These are phyloP conservation scores for Biston stratarius DNA, from an alignment of 2,888 invertebrate genomes.

Conservation along the genomic window DNA sequence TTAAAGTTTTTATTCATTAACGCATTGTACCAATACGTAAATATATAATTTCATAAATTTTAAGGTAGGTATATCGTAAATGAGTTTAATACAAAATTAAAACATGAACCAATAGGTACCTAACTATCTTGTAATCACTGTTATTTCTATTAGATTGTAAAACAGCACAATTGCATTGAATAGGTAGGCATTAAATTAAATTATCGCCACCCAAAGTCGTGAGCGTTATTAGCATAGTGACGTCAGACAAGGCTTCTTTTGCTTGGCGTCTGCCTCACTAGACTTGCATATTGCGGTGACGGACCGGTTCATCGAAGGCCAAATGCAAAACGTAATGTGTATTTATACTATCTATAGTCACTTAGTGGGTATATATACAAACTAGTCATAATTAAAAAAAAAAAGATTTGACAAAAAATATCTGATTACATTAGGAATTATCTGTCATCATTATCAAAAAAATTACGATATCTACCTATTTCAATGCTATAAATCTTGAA, in stretches of 20 bases:
- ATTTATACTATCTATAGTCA: neutral
- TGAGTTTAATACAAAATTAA: no score
- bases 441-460: no score
- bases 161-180: slow-evolving; percentile 32
- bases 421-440: no score
- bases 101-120: neutral
- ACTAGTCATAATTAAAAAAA: no score
- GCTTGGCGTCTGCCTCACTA: slow-evolving; percentile 49
- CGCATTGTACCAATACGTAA: no score
- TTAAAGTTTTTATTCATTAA: no score
- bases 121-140: neutral
- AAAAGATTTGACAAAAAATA: no score
- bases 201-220: slow-evolving; percentile 46
- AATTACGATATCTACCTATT: no score
- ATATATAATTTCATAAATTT: no score
- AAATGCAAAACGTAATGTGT: slow-evolving; percentile 25
- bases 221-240: slow-evolving; percentile 51
- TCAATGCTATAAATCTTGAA: no score
- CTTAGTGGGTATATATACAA: neutral
- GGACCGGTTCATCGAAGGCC: slow-evolving; percentile 56
- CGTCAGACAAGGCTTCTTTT: slow-evolving; percentile 45
- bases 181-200: slow-evolving; percentile 16
- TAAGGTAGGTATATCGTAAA: no score
- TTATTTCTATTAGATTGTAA: neutral
- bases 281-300: slow-evolving; percentile 52